Conservation (phyloP, 2,113 vertebrate genomes). For the Sterrhoptilus dennistouni region DNA sequence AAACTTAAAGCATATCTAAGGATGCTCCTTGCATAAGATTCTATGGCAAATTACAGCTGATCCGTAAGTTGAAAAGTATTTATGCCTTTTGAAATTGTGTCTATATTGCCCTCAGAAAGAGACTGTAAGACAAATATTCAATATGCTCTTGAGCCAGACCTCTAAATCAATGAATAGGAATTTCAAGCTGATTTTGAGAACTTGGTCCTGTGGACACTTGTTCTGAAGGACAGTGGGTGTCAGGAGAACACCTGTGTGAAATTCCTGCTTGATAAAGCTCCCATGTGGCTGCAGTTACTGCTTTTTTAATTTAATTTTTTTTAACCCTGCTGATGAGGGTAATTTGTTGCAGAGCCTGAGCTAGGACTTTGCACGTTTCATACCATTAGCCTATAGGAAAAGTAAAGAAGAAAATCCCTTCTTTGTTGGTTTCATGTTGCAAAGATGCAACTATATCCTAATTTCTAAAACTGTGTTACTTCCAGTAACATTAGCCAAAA, state of each 20-base stretch:
- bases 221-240: background rate
- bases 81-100: background rate
- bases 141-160: background rate
- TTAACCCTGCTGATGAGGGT: background rate
- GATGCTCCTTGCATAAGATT: background rate
- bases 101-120: background rate
- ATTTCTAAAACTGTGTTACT: background rate
- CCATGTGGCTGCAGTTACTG: background rate
- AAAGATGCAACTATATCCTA: background rate
- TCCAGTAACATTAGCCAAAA: background rate
- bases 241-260: background rate
- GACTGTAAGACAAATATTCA: background rate
- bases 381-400: background rate
- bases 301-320: background rate
- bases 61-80: background rate
- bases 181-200: background rate
- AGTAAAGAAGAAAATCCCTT: background rate
- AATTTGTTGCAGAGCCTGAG: background rate
- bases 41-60: background rate
- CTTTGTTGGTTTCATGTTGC: background rate
- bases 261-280: background rate
- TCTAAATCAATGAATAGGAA: background rate
- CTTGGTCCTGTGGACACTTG: background rate
- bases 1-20: background rate
- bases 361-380: background rate